phyloP scores from a whole-genome alignment of 2,113 vertebrate species.

The Chaetodon auriga region DNA sequence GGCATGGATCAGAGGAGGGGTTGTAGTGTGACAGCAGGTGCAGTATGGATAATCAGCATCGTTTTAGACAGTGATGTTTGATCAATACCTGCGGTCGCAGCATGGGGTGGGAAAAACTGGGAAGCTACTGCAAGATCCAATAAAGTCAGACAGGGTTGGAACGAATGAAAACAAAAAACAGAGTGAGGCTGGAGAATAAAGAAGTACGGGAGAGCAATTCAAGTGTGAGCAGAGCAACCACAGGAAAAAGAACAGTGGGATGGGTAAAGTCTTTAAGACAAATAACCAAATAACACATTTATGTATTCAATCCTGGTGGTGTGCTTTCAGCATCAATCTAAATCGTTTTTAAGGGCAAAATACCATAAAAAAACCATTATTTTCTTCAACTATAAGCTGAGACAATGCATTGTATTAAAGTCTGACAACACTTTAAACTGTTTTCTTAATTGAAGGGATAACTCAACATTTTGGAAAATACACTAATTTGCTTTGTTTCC shows the following conservation, averaged over 20 bases:
- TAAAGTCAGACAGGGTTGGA: background rate
- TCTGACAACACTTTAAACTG: background rate
- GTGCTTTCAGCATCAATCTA: constrained; percentile 15
- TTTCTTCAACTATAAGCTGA: background rate
- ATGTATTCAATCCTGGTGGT: background rate
- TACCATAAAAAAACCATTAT: background rate
- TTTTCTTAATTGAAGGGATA: background rate
- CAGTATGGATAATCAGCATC: constrained; percentile 53
- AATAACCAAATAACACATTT: constrained; percentile 19
- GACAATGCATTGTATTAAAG: background rate
- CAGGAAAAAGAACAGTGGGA: constrained; percentile 2
- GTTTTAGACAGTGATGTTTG: constrained; percentile 47
- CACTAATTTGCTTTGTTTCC: background rate
- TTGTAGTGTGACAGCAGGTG: constrained; percentile 34
- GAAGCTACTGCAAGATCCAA: background rate
- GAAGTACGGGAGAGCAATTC: constrained; percentile 20
- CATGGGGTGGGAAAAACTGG: background rate
- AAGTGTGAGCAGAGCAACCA: constrained; percentile 14
- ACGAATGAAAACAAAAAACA: background rate
- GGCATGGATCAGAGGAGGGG: constrained; percentile 38
- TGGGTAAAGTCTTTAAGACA: constrained; percentile 32
- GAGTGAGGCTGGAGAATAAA: constrained; percentile 2
- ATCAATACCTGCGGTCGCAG: constrained; percentile 49
- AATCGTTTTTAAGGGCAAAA: constrained; percentile 4
- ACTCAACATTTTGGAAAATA: background rate